Evolutionary conservation across 2,888 invertebrate species (phyloP), one percentile per base, ranked within the genome.

Genomic region (Hanleya hanleyi): DNA sequence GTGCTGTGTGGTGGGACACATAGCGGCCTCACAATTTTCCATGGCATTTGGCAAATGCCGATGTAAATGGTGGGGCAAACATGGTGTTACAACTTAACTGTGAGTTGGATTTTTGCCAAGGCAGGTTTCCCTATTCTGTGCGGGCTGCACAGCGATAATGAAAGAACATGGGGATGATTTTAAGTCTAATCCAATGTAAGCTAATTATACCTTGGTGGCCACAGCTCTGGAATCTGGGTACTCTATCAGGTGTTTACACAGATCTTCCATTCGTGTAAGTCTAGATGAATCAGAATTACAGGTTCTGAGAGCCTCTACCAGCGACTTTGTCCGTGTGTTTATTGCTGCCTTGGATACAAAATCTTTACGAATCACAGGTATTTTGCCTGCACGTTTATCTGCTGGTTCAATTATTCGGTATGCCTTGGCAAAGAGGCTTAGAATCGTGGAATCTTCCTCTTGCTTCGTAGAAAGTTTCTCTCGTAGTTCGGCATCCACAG

Each of bases 161-260:
- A n/a, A n/a, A n/a, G n/a, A n/a, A n/a, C n/a, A n/a, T n/a, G n/a
- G n/a, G n/a, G n/a, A n/a, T n/a, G n/a, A n/a, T n/a, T n/a, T n/a
- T n/a, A n/a, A n/a, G n/a, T n/a, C n/a, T n/a, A n/a, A n/a, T n/a
- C n/a, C n/a, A n/a, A n/a, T n/a, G n/a, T n/a, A n/a, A n/a, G n/a
- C n/a, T n/a, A n/a, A n/a, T n/a, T n/a, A n/a, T 74, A 86, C 87
- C 92, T 95, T 95, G 62, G 95, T 93, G 78, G 95, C 95, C 77
- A 93, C 92, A 86, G 94, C 93, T 82, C 94, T 92, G 2, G 95
- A 93, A 84, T 95, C 94, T 0, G 95, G 95, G 90, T 94, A 94
- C 81, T 94, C 93, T 78, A 93, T 92, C n/a, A 96, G 90, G 87
- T 96, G 96, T 0, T 91, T 91, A 50, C 94, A 93, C 64, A 96